These are phyloP conservation scores for Cinclus mexicanus DNA, from an alignment of 2,113 vertebrate species.

Conservation along the genomic window DNA sequence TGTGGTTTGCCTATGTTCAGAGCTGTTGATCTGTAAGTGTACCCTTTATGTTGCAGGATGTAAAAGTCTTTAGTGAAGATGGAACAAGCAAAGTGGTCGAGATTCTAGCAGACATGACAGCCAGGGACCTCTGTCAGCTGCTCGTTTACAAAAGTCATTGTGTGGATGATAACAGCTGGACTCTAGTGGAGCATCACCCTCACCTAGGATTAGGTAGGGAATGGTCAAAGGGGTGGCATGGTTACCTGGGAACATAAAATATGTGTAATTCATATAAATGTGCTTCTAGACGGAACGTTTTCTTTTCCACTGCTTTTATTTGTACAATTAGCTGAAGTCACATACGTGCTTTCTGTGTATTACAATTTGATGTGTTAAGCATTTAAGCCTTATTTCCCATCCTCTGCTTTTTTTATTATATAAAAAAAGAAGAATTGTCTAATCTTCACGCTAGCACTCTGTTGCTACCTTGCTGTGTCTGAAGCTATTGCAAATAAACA, in stretches of 20 bases:
- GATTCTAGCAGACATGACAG: slow-evolving; percentile 93
- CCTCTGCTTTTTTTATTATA: not conserved
- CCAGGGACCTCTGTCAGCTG: slow-evolving; percentile 95
- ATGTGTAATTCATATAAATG: not conserved
- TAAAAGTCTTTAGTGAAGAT: slow-evolving; percentile 97
- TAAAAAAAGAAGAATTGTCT: not conserved
- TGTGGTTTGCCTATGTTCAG: slow-evolving; percentile 1
- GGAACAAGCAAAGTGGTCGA: slow-evolving; percentile 95
- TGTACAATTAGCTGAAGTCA: slow-evolving; percentile 9
- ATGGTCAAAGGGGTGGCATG: slow-evolving; percentile 21
- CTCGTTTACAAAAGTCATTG: slow-evolving; percentile 97
- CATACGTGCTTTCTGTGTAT: slow-evolving; percentile 20
- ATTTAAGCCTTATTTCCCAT: not conserved
- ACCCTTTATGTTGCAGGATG: slow-evolving; percentile 83
- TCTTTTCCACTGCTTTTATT: slow-evolving; percentile 35
- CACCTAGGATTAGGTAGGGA: slow-evolving; percentile 91
- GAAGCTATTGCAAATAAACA: slow-evolving; percentile 25
- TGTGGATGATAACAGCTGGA: slow-evolving; percentile 98
- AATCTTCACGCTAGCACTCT: not conserved
- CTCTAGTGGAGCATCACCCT: slow-evolving; percentile 94
- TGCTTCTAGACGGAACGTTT: not conserved
- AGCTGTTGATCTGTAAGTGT: slow-evolving; percentile 46
- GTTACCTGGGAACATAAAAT: slow-evolving; percentile 12
- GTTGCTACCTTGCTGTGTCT: slow-evolving; percentile 29
- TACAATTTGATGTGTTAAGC: slow-evolving; percentile 6